Conservation (phyloP, 2,113 vertebrate genomes). For the Tenrec ecaudatus region DNA sequence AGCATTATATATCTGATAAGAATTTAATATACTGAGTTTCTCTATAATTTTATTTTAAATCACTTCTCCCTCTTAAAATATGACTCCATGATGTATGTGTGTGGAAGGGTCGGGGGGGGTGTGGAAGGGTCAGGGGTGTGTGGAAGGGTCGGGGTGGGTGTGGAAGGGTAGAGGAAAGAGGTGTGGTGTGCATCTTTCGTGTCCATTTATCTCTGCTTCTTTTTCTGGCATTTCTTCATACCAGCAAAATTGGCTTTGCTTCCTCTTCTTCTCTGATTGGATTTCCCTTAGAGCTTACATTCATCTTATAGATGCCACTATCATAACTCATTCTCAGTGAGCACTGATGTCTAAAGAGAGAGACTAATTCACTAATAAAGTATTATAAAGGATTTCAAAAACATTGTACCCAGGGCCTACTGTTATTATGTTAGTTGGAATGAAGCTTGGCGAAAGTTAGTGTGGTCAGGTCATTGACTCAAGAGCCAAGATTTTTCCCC, state of each 20-base stretch:
- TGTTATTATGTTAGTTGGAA: not conserved
- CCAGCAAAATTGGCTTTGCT: not conserved
- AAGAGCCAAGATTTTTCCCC: no score
- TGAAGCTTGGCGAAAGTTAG: no score
- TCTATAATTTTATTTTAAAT: not conserved
- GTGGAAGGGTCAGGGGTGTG: no score
- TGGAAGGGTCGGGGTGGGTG: no score
- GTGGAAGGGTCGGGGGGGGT: no score
- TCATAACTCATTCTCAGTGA: not conserved
- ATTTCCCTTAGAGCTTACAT: not conserved
- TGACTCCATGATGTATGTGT: not conserved
- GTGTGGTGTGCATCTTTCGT: no score
- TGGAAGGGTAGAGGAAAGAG: no score
- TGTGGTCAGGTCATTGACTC: no score
- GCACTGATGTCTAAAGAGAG: not conserved
- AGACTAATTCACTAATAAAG: not conserved
- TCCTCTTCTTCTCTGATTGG: not conserved
- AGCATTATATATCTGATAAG: not conserved
- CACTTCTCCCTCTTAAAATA: no score
- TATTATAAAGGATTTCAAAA: slow-evolving; percentile 11
- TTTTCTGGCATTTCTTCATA: not conserved
- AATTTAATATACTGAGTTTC: not conserved
- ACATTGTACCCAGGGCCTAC: not conserved
- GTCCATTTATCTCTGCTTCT: not conserved
- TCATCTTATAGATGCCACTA: not conserved